Evolutionary conservation across 2,888 invertebrate species (phyloP).

Genomic region (Schizotus pectinicornis): DNA sequence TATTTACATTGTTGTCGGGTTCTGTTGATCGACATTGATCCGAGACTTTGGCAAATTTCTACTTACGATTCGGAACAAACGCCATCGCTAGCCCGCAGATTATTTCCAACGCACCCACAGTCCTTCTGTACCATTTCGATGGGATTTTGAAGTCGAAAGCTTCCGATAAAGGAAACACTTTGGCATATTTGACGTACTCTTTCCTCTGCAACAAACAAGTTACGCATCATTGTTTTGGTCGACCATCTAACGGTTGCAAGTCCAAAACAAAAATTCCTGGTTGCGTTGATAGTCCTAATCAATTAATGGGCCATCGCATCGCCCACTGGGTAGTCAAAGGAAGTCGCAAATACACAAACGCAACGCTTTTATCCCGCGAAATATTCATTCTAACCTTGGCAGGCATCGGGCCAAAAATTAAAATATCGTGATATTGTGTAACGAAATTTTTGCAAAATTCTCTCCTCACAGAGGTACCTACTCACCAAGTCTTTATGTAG

Average conservation of each 20-base stretch:
- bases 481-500: constrained; percentile 95
- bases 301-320: too few relatives aligned
- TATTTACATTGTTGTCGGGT: constrained; percentile 3
- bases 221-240: background rate
- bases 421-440: constrained; percentile 47
- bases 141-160: constrained; percentile 85
- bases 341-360: background rate
- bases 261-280: too few relatives aligned
- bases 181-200: constrained; percentile 95
- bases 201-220: constrained; percentile 74
- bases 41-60: constrained; percentile 1
- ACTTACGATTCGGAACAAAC: constrained; percentile 82
- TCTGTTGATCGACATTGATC: background rate
- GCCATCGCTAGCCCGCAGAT: constrained; percentile 84
- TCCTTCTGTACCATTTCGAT: constrained; percentile 89
- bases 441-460: constrained; percentile 31
- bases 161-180: constrained; percentile 86
- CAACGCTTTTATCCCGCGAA: constrained; percentile 18
- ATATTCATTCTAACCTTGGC: constrained; percentile 48
- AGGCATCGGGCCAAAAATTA: constrained; percentile 55
- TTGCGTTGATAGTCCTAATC: too few relatives aligned
- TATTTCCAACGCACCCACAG: constrained; percentile 84
- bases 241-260: too few relatives aligned
- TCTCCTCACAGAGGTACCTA: constrained; percentile 36
- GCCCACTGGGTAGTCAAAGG: too few relatives aligned